These are phyloP conservation scores for Ceratothoa steindachneri DNA, from an alignment of 2,888 invertebrate species.

Conservation along the genomic window DNA sequence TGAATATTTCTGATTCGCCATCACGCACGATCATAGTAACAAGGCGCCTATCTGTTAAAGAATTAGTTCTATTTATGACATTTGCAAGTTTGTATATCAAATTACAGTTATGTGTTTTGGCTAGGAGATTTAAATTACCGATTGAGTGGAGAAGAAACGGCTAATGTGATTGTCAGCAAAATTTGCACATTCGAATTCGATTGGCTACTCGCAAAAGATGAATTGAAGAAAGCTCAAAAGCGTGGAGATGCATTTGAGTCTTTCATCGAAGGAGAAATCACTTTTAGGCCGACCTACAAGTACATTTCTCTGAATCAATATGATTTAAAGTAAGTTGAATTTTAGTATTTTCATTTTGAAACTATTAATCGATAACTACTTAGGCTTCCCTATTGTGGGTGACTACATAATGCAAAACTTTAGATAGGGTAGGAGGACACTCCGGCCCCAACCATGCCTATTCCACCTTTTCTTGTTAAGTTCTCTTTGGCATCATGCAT, in stretches of 20 bases:
- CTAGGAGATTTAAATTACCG: constrained; percentile 87
- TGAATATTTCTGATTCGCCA: too few relatives aligned
- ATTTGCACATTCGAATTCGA: constrained; percentile 65
- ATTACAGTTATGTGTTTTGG: constrained; percentile 79
- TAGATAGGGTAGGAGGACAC: too few relatives aligned
- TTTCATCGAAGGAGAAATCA: constrained; percentile 67
- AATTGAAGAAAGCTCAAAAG: constrained; percentile 67
- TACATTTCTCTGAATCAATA: constrained; percentile 71
- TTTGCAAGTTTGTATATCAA: neutral
- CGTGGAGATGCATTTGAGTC: constrained; percentile 77
- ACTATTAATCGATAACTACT: neutral
- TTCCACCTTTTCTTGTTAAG: too few relatives aligned
- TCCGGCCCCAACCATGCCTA: too few relatives aligned
- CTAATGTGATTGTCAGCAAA: constrained; percentile 65
- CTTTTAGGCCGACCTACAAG: constrained; percentile 84
- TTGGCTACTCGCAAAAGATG: constrained; percentile 69
- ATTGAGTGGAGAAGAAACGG: constrained; percentile 63
- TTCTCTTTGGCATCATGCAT: too few relatives aligned
- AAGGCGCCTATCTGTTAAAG: too few relatives aligned
- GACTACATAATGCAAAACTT: too few relatives aligned
- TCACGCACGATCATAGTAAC: too few relatives aligned
- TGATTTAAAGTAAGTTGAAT: constrained; percentile 66
- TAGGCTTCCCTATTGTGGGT: too few relatives aligned
- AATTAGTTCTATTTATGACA: too few relatives aligned
- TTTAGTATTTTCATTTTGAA: neutral